Conservation (phyloP, 2,113 vertebrate genomes). For the Corvus hawaiiensis region DNA sequence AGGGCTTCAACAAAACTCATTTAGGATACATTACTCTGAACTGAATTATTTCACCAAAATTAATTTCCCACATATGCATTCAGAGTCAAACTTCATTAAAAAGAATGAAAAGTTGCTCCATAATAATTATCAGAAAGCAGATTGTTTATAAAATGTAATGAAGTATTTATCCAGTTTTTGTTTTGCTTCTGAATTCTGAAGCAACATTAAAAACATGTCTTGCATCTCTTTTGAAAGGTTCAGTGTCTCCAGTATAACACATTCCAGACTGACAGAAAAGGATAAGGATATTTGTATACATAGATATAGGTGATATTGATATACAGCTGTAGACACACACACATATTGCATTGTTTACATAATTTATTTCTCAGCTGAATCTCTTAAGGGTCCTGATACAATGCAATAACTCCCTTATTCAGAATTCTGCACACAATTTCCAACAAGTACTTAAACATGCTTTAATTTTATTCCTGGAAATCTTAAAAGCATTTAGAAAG, state of each 20-base stretch:
- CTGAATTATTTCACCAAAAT: neutral
- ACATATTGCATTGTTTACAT: slow-evolving; percentile 56
- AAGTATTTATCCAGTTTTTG: slow-evolving; percentile 46
- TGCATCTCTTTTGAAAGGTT: slow-evolving; percentile 51
- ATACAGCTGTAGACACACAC: slow-evolving; percentile 43
- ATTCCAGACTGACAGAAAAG: slow-evolving; percentile 51
- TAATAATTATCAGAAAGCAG: slow-evolving; percentile 39
- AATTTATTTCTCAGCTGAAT: slow-evolving; percentile 62
- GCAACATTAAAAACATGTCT: slow-evolving; percentile 37
- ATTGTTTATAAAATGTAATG: slow-evolving; percentile 47
- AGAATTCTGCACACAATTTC: slow-evolving; percentile 20
- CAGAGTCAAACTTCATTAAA: slow-evolving; percentile 8
- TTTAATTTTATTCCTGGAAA: slow-evolving; percentile 62
- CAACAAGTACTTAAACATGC: slow-evolving; percentile 48
- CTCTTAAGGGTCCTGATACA: slow-evolving; percentile 48
- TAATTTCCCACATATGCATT: neutral
- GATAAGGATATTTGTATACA: slow-evolving; percentile 56
- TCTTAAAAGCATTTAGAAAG: slow-evolving; percentile 48
- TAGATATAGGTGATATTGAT: slow-evolving; percentile 53
- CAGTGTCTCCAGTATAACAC: slow-evolving; percentile 31
- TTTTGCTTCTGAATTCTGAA: slow-evolving; percentile 40
- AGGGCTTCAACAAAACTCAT: neutral
- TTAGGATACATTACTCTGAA: neutral
- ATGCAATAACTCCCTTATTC: slow-evolving; percentile 29
- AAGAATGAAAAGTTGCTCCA: slow-evolving; percentile 3